Conservation (phyloP, 1,140 invertebrate species). For the Acarapis woodi region DNA sequence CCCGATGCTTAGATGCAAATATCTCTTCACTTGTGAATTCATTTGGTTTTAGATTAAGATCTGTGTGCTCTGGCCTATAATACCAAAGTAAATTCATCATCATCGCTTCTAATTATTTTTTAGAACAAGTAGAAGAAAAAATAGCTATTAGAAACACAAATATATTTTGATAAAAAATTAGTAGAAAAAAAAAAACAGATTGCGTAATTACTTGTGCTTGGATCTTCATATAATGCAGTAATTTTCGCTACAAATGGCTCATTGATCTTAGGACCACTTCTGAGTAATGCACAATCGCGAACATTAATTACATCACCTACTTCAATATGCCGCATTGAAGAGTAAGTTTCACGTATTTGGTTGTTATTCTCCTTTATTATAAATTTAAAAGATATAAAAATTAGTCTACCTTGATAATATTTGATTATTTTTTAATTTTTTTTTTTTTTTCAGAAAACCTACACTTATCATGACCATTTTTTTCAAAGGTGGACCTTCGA, state of each 20-base stretch:
- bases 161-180: slow-evolving; percentile 1
- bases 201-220: slow-evolving; percentile 41
- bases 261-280: slow-evolving; percentile 52
- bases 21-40: slow-evolving; percentile 55
- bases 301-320: slow-evolving; percentile 58
- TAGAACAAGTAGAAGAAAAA: too few relatives aligned
- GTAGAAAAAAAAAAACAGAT: slow-evolving; percentile 9
- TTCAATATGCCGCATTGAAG: slow-evolving; percentile 49
- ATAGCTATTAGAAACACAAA: slow-evolving; percentile 3
- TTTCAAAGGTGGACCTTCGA: slow-evolving; percentile 50
- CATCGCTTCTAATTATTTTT: slow-evolving; percentile 47
- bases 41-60: slow-evolving; percentile 39
- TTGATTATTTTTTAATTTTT: too few relatives aligned
- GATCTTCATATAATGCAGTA: slow-evolving; percentile 71
- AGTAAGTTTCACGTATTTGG: slow-evolving; percentile 40
- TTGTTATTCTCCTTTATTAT: slow-evolving; percentile 5
- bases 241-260: slow-evolving; percentile 81
- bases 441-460: slow-evolving; percentile 19
- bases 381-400: slow-evolving; percentile 5
- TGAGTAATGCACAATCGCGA: slow-evolving; percentile 53
- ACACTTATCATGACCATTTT: slow-evolving; percentile 61
- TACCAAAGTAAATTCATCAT: slow-evolving; percentile 91
- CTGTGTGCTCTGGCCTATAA: slow-evolving; percentile 85
- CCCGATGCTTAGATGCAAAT: slow-evolving; percentile 73
- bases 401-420: too few relatives aligned